A percentile compares a stretch with the other conserved stretches of the same genome.
Evolutionary conservation across 1,140 invertebrate species (phyloP).

Genomic region (Drosophila sp.): DNA sequence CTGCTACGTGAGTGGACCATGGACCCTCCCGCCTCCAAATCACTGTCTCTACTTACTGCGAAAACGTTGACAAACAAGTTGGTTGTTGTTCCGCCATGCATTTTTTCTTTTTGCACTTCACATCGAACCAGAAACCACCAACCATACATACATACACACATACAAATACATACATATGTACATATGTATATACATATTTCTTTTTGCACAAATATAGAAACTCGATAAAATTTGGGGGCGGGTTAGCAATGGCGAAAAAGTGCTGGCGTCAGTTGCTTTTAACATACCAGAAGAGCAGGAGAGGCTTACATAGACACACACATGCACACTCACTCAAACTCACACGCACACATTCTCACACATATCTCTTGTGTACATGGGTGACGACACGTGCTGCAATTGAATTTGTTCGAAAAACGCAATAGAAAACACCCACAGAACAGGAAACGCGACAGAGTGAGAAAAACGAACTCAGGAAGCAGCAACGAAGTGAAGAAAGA

Average conservation of each 20-base stretch:
- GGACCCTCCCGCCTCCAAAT: neutral
- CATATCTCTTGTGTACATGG: constrained; percentile 52
- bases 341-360: constrained; percentile 16
- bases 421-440: constrained; percentile 74
- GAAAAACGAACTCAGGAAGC: constrained; percentile 13
- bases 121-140: neutral
- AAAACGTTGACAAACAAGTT: constrained; percentile 71
- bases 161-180: too few relatives aligned
- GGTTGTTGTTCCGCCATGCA: constrained; percentile 79
- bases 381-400: constrained; percentile 76
- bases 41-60: constrained; percentile 1
- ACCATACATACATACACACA: neutral
- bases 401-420: constrained; percentile 77
- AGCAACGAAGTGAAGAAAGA: constrained; percentile 20
- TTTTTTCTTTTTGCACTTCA: constrained; percentile 63
- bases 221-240: constrained; percentile 60
- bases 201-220: constrained; percentile 68
- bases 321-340: constrained; percentile 14
- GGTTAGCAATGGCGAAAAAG: constrained; percentile 49
- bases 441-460: constrained; percentile 9
- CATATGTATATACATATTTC: constrained; percentile 59
- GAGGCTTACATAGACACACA: constrained; percentile 16
- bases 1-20: constrained; percentile 55
- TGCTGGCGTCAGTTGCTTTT: constrained; percentile 80
- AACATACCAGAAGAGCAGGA: constrained; percentile 39